Conservation (phyloP, 2,888 invertebrate genomes). For the Rhagium mordax region DNA sequence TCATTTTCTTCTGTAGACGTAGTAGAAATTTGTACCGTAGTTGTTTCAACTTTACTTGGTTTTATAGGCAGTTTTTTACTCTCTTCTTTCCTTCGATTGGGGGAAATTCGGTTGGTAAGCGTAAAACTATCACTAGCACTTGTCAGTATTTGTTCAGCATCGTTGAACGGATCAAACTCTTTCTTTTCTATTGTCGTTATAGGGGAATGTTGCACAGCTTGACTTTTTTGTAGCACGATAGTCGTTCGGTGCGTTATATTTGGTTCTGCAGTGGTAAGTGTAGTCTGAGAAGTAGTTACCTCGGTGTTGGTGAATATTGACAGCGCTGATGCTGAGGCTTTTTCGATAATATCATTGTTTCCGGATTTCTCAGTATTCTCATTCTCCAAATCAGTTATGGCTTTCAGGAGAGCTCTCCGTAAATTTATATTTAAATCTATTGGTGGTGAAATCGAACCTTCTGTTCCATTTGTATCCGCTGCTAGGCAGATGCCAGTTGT, state of each 20-base stretch:
- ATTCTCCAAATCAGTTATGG: slow-evolving; percentile 83
- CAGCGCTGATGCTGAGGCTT: slow-evolving; percentile 74
- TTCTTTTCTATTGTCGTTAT: slow-evolving; percentile 57
- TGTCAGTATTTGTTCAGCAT: slow-evolving; percentile 62
- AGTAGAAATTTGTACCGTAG: slow-evolving; percentile 73
- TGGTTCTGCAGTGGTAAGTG: slow-evolving; percentile 17
- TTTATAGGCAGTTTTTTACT: slow-evolving; percentile 34
- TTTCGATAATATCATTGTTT: slow-evolving; percentile 68
- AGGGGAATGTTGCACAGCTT: slow-evolving; percentile 59
- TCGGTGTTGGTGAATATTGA: slow-evolving; percentile 68
- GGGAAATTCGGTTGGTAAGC: slow-evolving; percentile 19
- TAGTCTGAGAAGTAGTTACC: slow-evolving; percentile 63
- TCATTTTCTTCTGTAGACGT: slow-evolving; percentile 80
- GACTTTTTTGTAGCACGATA: slow-evolving; percentile 64
- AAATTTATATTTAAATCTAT: slow-evolving; percentile 82
- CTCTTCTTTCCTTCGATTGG: background rate
- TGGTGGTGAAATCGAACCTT: slow-evolving; percentile 21
- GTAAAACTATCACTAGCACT: slow-evolving; percentile 62
- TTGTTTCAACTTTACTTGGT: slow-evolving; percentile 44
- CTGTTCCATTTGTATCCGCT: slow-evolving; percentile 22
- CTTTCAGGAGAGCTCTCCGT: slow-evolving; percentile 82
- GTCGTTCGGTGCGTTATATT: slow-evolving; percentile 52
- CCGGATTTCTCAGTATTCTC: slow-evolving; percentile 71
- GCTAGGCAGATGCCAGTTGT: slow-evolving; percentile 1
- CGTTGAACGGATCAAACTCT: slow-evolving; percentile 45